Evolutionary conservation across 2,888 invertebrate species (phyloP), one percentile per base, ranked within the genome.

Genomic region (Orchesellides sinensis): DNA sequence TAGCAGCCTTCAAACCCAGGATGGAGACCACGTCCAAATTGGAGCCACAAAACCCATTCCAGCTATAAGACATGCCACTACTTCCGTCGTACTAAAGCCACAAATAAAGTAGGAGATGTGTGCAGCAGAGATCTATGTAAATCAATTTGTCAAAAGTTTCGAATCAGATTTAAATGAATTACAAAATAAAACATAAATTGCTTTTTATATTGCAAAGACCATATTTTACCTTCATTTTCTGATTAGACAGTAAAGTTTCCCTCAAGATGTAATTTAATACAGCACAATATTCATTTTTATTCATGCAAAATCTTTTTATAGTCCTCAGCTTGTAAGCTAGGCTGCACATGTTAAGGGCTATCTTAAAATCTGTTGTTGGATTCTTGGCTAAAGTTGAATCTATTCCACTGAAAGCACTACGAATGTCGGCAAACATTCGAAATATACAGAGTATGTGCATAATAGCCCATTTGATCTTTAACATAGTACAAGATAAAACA

Each of bases 331-430:
- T 75, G 56, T 66, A 75, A 14, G 54, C 1, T 0, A 54, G 10
- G n/a, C 14, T 4, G 14, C 66, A 54, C 12, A 54, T 10, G 1
- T 8, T 14, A 12, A 75, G 17, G 12, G 35, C 27, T 12, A 75
- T 40, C 0, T 27, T 10, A 29, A 75, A 75, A 23, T 66, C 66
- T 1, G 59, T 19, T 5, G n/a, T 21, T 40, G 75, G 66, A 59
- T 72, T 45, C 1, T 12, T 21, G 1, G 21, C 10, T 1, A 52
- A 1, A 5, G n/a, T 6, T 8, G n/a, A n/a, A 2, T 5, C 0
- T 23, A n/a, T 25, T 6, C n/a, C 25, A 1, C 61, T 61, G 4
- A 73, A 27, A 6, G 23, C 21, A 6, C 19, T 29, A 21, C 73
- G 61, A 17, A 73, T 49, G 29, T 23, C 25, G 10, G 40, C 65